A percentile compares a stretch with the other conserved stretches of the same genome.
Evolutionary conservation across 1,140 invertebrate genomes (phyloP).

Genomic region (Steinernema feltiae): DNA sequence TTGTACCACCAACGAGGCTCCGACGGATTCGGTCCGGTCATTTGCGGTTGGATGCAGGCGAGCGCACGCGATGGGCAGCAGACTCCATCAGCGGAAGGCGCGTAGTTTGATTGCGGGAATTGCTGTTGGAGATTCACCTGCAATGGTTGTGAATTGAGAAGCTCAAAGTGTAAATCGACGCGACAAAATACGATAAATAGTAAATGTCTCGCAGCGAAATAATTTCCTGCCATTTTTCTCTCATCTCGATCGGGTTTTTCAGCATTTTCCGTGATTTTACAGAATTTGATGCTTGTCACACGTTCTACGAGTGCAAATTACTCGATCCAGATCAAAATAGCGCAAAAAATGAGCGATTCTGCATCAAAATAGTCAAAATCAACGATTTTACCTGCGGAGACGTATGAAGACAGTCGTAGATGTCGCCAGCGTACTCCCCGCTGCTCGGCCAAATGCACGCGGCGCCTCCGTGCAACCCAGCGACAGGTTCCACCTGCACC

Average conservation of each 20-base stretch:
- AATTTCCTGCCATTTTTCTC: no score
- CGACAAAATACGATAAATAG: no score
- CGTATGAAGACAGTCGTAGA: constrained; percentile 40
- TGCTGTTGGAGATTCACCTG: constrained; percentile 28
- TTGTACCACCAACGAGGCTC: constrained; percentile 41
- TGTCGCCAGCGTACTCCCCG: constrained; percentile 36
- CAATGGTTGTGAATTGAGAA: no score
- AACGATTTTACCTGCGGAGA: constrained; percentile 27
- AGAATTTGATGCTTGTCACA: no score
- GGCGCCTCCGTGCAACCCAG: constrained; percentile 31
- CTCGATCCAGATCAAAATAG: no score
- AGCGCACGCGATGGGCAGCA: constrained; percentile 32
- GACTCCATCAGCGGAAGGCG: constrained; percentile 33
- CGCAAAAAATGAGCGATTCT: constrained; percentile 15
- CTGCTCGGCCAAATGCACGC: constrained; percentile 32
- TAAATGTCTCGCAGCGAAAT: no score
- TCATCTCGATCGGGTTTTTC: no score
- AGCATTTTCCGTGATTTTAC: no score
- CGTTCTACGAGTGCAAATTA: no score
- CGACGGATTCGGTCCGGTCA: constrained; percentile 36
- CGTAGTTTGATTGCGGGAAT: constrained; percentile 30
- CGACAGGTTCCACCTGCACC: constrained; percentile 23
- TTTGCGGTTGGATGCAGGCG: constrained; percentile 35
- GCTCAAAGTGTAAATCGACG: no score
- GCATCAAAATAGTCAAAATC: constrained; percentile 10